Evolutionary conservation across 2,113 vertebrate genomes (phyloP), one percentile per base, ranked within the genome.

Genomic region (Onychostoma macrolepis): DNA sequence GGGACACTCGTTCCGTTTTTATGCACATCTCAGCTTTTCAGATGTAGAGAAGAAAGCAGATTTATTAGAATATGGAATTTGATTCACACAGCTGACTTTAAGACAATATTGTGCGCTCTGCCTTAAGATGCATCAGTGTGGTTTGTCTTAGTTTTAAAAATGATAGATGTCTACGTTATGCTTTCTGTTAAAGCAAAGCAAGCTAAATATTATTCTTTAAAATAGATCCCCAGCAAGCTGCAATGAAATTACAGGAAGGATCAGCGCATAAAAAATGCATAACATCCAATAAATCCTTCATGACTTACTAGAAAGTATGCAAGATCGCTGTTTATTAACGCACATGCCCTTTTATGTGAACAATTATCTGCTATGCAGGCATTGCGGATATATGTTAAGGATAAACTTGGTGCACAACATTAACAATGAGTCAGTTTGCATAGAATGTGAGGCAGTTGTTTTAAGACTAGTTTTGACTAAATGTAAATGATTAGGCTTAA

Each of bases 181-280:
- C 24, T 63, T 61, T 81, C 78, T 61, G 56, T 75, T 63, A 81
- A 43, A 61, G 72, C 30, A 83, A 63, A 45, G 80, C 56, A n/a
- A 33, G 38, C 71, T 53, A 82, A 82, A 82, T 45, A 21, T 82
- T 48, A 67, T 30, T 69, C 58, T 53, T 48, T 74, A 53, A 30
- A 77, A 80, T 50, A 26, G 24, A 78, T 85, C 69, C 71, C 28
- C 41, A 53, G 38, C 50, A 56, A 48, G 72, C 41, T 83, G 50
- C 83, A 74, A 67, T 53, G n/a, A 74, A 83, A 86, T 63, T 86
- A 67, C 21, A 38, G 24, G 43, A 83, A 65, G 48, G 36, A 45
- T 63, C 36, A 1, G 33, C 56, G 77, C 72, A 82, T 90, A 88
- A 85, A 87, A 89, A 74, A 43, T 80, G 75, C 84, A 88, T 85